Conservation (phyloP, 2,888 invertebrate species). For the Netelia fuscicornis region DNA sequence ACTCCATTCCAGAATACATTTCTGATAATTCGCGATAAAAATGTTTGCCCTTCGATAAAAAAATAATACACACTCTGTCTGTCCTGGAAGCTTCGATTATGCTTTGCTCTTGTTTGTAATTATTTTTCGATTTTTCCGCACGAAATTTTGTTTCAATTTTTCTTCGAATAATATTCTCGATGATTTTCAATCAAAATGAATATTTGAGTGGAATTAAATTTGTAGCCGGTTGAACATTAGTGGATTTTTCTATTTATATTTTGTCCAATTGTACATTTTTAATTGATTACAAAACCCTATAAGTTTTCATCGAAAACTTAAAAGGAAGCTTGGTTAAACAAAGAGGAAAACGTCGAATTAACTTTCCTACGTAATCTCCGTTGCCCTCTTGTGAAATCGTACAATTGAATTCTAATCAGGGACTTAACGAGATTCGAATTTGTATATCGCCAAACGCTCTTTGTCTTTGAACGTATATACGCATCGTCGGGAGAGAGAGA, state of each 20-base stretch:
- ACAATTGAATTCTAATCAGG: constrained; percentile 11
- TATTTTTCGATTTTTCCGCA: too few species aligned
- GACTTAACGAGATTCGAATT: neutral
- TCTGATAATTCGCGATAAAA: neutral
- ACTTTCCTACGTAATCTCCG: neutral
- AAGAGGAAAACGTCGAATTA: neutral
- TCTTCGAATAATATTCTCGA: too few species aligned
- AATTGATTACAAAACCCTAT: neutral
- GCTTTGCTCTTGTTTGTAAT: too few species aligned
- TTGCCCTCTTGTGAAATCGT: neutral
- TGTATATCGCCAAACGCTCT: neutral
- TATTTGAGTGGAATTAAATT: too few species aligned
- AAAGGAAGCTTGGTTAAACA: neutral
- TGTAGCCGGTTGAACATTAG: too few species aligned
- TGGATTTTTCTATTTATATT: too few species aligned
- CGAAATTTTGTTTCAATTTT: too few species aligned
- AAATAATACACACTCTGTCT: neutral
- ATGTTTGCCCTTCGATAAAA: neutral
- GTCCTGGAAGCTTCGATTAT: too few species aligned
- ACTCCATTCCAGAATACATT: neutral
- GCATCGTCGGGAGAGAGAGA: too few species aligned
- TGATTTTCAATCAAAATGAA: too few species aligned
- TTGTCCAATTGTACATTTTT: too few species aligned
- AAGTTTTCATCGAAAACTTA: neutral
- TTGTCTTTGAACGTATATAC: neutral